Evolutionary conservation across 2,113 vertebrate species (phyloP), one percentile per base, ranked within the genome.

Genomic region (Rhea americana): DNA sequence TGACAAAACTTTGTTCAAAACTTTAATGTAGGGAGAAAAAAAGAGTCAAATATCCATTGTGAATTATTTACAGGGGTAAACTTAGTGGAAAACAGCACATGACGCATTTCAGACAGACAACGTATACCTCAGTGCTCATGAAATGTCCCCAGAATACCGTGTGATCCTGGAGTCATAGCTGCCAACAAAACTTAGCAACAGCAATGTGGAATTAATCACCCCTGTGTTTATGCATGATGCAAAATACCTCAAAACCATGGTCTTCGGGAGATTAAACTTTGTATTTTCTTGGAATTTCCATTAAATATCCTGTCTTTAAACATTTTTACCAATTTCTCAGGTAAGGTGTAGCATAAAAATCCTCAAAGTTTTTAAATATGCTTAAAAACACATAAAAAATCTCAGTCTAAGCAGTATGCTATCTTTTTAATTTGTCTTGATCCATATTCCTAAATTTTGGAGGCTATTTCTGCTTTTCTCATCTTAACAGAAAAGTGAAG

Each of bases 251-350:
- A 37, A 70, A 85, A 71, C 41, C 20, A 71, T 28, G 21, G 67
- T 25, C 14, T 55, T 53, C 56, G 43, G 11, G 48, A 74, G 50
- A 94, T 76, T 82, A 83, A 88, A 67, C 25, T 80, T 79, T 85
- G 58, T 62, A 81, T 71, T 85, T 92, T 77, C 56, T 61, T 62
- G 50, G 25, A 67, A 84, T 92, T 94, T 80, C 70, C 84, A 85
- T 58, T 65, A 47, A 74, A 87, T 85, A 84, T 2, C 16, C 32
- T 51, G 17, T 88, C 78, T 84, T 88, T 70, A 48, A 90, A 81
- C 62, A 88, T 70, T 75, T 67, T 84, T 83, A 71, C 17, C 26
- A 70, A 85, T 59, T 77, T 21, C 85, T 73, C 59, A 59, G 21
- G 19, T 81, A 72, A 19, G 65, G 35, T 24, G n/a, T 12, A 65